Base-by-base conservation (phyloP, 2,113 vertebrate species). In the Paratilapia polleni region DNA sequence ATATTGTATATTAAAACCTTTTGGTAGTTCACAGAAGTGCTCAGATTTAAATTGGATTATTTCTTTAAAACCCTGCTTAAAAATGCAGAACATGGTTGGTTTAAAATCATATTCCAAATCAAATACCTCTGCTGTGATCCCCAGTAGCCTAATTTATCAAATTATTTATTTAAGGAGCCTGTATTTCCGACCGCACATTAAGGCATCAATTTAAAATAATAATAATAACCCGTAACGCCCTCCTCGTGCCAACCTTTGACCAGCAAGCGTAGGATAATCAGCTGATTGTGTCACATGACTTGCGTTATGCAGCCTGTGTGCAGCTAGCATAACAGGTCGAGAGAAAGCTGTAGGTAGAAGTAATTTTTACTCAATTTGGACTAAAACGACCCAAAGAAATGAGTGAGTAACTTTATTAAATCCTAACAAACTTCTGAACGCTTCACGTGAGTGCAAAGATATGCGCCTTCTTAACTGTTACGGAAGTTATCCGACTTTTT, bases 221-320 rank as follows among this genome's bases (percentile, higher is more conserved):
- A 8, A 5, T 28, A 24, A 15, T 14, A 13, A 14, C 31, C 20
- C 7, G 60, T 36, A 62, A 84, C 76, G 78, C 87, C 82, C 87
- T 11, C 77, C 87, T 80, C 74, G 24, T 75, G 73, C n/a, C 87
- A 82, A 91, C 84, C 87, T 89, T 89, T 91, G 85, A 85, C 92
- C 90, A 89, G 88, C 17, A 86, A 82, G 74, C 75, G 74, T 22
- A 3, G 8, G 49, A 17, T 17, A 61, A 88, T 93, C 95, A 95
- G 94, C 94, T 96, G 95, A 90, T 88, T 49, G 8, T 28, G 92
- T 96, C 96, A 96, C 94, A 84, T 96, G 96, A 96, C 90, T 57
- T 2, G 1, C 12, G 83, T 77, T 87, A 76, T 62, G 74, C 82
- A 31, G 4, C 49, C 77, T 87, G 75, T 87, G 62, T 68, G 57